Evolutionary conservation across 2,888 invertebrate genomes (phyloP), one percentile per base, ranked within the genome.

Genomic region (Standfussiana lucernea): DNA sequence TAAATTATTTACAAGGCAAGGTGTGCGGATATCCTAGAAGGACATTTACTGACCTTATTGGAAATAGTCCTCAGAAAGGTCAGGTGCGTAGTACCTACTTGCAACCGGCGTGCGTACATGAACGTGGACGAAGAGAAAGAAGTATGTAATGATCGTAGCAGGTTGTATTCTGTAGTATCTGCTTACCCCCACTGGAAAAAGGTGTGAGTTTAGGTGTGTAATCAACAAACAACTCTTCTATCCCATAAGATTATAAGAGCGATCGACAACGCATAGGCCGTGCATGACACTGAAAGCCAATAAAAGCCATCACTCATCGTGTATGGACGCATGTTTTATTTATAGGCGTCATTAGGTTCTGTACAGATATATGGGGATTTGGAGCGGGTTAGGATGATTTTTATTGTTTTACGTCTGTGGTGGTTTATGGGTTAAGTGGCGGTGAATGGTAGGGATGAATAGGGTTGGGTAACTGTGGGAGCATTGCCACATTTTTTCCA

Each of bases 221-320:
- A 67, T 53, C 61, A 78, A 65, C 35, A 21, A 35, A 61, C 21
- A 10, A 21, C 59, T 37, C 75, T 59, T 47, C 66, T 61, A 62
- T 73, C 59, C 66, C 77, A 75, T 66, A 56, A 56, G 56, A 28
- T 56, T 32, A 32, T 21, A 83, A 79, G 83, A 74, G 18, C 70
- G 53, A 13, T 42, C 47, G 24, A 71, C 75, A 59, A 64, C 66
- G 61, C 86, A 73, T 28, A 35, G 64, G 35, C 72, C 85, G 56
- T 53, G 70, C 85, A 69, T 88, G 86, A 88, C 89, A 87, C 67
- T 77, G 62, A 85, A 88, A 86, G 86, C 86, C 90, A 88, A 91
- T 90, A 92, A 89, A 89, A 84, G 71, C 86, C 81, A 90, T 92
- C 89, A 88, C 83, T 92, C 91, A 91, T 90, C 91, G 92, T 90